Evolutionary conservation across 92 coral and sea anemone species (phyloP), one percentile per base, ranked within the genome.

Genomic region (Epizoanthus illoricatus): DNA sequence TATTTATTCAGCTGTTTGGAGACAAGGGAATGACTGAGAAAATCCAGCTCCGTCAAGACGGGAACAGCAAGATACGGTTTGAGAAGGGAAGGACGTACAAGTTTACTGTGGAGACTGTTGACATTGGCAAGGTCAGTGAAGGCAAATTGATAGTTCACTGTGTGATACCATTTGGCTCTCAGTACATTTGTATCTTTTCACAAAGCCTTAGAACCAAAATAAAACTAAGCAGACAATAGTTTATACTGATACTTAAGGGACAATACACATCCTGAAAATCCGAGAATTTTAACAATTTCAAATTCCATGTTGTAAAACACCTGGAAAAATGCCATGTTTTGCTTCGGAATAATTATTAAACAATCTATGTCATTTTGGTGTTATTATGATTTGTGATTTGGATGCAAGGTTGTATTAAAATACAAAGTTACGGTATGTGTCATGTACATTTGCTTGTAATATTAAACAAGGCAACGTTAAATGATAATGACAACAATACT

Each of bases 21-120:
- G 92, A 91, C 84, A 88, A 91, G 47, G 99, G 99, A 8, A 94
- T 94, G 91, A 97, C 99, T 3, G 99, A 97, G 86, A 91, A 91
- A 81, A 97, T 97, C 28, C 91, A 88, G 79, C 87, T 97, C 17
- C 86, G 99, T 16, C 97, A 97, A 68, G 92, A 89, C 65, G 94
- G 95, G 8, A 94, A 97, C 84, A 80, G 90, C 72, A 91, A 92
- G 83, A 97, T 97, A 69, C 85, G 91, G 84, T 97, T 97, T 67
- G 99, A 97, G 87, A 93, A 94, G 59, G 99, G 99, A 71, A 86
- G 97, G 43, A 97, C 98, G 1, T 97, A 97, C 85, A 97, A 97
- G 86, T 97, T 97, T 69, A 97, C 99, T 4, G 94, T 97, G 18
- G 99, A 97, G 70, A 97, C 99, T 0, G 85, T 89, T 19, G 97